Evolutionary conservation across 1,140 invertebrate species (phyloP).

Genomic region (Platorchestia sp.): DNA sequence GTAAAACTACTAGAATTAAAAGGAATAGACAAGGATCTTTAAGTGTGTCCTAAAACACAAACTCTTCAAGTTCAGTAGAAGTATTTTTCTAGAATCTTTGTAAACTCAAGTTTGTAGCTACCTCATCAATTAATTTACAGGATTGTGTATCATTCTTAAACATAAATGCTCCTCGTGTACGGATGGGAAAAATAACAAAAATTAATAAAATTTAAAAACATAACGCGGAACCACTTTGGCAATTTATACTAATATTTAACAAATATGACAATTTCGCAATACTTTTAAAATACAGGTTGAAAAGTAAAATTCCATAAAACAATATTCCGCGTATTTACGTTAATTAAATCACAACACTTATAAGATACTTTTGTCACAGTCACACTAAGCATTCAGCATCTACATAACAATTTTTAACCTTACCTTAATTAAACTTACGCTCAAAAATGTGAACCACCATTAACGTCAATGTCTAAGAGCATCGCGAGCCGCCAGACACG

Average conservation of each 20-base stretch:
- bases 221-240: not conserved
- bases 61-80: not conserved
- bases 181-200: not conserved
- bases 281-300: not conserved
- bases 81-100: not conserved
- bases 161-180: constrained; percentile 15
- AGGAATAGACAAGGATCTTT: not conserved
- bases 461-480: constrained; percentile 66
- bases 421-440: constrained; percentile 14
- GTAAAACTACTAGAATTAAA: not conserved
- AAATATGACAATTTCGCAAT: constrained; percentile 13
- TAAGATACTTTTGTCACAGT: not conserved
- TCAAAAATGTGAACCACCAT: constrained; percentile 45
- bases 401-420: constrained; percentile 57
- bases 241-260: constrained; percentile 20
- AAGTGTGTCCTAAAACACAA: not conserved
- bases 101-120: constrained; percentile 13
- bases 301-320: not conserved
- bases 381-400: constrained; percentile 38
- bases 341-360: not conserved
- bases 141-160: not conserved
- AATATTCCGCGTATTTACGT: not conserved
- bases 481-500: constrained; percentile 60
- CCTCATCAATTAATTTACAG: not conserved
- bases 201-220: constrained; percentile 24